These are phyloP conservation scores for Drosophila merina DNA, from an alignment of 2,888 invertebrate species.

Conservation along the genomic window DNA sequence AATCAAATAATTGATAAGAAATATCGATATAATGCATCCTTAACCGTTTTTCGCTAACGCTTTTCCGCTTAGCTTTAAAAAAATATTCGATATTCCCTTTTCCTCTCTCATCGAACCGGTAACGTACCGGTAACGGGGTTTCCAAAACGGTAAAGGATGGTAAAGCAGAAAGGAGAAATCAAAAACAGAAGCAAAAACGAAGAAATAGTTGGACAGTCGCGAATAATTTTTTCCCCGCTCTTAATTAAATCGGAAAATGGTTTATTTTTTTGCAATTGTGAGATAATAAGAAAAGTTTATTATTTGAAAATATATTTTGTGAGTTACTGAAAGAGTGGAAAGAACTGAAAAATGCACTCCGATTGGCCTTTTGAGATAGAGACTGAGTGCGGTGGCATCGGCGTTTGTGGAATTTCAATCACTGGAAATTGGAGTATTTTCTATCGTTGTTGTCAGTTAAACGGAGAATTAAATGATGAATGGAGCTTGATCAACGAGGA, in stretches of 20 bases:
- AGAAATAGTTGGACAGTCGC: neutral
- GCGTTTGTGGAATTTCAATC: slow-evolving; percentile 37
- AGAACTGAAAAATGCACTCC: slow-evolving; percentile 27
- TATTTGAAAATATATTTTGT: slow-evolving; percentile 6
- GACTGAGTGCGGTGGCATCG: slow-evolving; percentile 1
- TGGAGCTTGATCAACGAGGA: slow-evolving; percentile 79
- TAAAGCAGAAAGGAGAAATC: neutral
- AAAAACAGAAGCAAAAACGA: neutral
- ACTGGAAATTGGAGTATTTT: slow-evolving; percentile 71
- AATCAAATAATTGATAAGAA: too few relatives aligned
- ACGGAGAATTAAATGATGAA: slow-evolving; percentile 79
- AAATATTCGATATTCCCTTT: neutral
- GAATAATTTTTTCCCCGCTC: neutral
- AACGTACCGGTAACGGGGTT: neutral
- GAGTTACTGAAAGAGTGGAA: neutral
- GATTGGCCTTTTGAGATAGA: slow-evolving; percentile 26
- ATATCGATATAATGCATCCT: neutral
- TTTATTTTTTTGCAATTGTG: neutral
- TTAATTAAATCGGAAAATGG: neutral
- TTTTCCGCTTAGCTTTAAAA: neutral
- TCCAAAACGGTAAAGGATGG: neutral
- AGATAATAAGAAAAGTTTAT: too few relatives aligned
- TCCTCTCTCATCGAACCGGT: neutral
- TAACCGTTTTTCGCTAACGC: neutral
- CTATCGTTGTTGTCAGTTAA: slow-evolving; percentile 74